A percentile compares a stretch with the other conserved stretches of the same genome.
Evolutionary conservation across 1,140 invertebrate species (phyloP).

Genomic region (Papilio aristodemus): DNA sequence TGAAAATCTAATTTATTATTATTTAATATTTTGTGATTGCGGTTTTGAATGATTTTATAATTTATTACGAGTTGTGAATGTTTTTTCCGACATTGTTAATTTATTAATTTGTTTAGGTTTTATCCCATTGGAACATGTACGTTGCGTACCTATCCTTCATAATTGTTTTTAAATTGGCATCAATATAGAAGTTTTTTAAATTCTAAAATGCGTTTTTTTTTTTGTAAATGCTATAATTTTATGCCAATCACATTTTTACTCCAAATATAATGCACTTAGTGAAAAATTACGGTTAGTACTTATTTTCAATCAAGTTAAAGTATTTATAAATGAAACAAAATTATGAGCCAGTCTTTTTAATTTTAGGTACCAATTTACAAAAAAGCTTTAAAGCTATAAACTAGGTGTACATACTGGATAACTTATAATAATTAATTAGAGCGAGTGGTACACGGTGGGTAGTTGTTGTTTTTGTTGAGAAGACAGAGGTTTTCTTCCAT

Average conservation of each 20-base stretch:
- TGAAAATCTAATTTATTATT: slow-evolving; percentile 38
- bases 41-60: slow-evolving; percentile 29
- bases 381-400: slow-evolving; percentile 40
- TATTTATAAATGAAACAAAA: slow-evolving; percentile 33
- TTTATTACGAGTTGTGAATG: slow-evolving; percentile 38
- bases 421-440: slow-evolving; percentile 27
- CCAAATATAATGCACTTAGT: too few species aligned
- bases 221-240: too few species aligned
- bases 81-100: slow-evolving; percentile 39
- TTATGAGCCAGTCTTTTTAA: slow-evolving; percentile 48
- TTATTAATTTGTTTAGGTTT: slow-evolving; percentile 36
- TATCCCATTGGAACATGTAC: slow-evolving; percentile 34
- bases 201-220: background rate
- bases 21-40: slow-evolving; percentile 29
- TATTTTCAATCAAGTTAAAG: too few species aligned
- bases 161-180: slow-evolving; percentile 21
- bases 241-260: too few species aligned
- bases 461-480: background rate
- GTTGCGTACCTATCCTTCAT: slow-evolving; percentile 1
- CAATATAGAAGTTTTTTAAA: slow-evolving; percentile 6
- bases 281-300: too few species aligned
- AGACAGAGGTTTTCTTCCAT: background rate
- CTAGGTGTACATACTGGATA: slow-evolving; percentile 30
- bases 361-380: slow-evolving; percentile 52
- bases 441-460: slow-evolving; percentile 7